Base-by-base conservation (phyloP, 2,888 invertebrate genomes). In the Apamea crenata region DNA sequence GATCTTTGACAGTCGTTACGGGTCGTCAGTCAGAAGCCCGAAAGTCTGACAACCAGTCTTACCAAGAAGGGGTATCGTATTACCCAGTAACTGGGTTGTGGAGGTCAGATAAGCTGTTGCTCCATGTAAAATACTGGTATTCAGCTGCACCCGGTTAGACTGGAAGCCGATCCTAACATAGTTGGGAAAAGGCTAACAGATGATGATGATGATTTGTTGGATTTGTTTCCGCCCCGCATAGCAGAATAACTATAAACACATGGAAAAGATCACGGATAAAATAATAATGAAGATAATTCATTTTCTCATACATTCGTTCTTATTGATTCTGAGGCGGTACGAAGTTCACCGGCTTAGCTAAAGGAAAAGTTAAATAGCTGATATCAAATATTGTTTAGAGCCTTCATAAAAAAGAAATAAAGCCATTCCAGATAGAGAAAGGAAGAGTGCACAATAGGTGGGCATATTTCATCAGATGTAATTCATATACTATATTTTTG, bases 401-500 rank as follows among this genome's bases (percentile, higher is more conserved):
- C 32, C 18, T 25, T 70, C 53, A 59, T 61, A 71, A 47, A 71
- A 83, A 70, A 53, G 4, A 66, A 29, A 71, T 36, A 36, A 59
- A 61, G 10, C 59, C 29, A 61, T 82, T 67, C 18, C 16, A 66
- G 50, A 29, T 16, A 59, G 59, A 66, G 59, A 67, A 70, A 81
- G 56, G 47, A 82, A 44, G 47, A 53, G 36, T 29, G 44, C 59
- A 59, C 44, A 67, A 32, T 53, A 53, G 44, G 53, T n/a, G 18
- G 21, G 21, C 47, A 47, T 68, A 86, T 77, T 77, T 73, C 71
- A 69, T 86, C 59, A 86, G 63, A 84, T 36, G 47, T 66, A 50
- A 74, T 77, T 82, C 59, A 69, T 63, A 86, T 81, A 84, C 44
- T 32, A 87, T 86, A 83, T 89, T 87, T 90, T 88, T 89, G 83